phyloP scores from a whole-genome alignment of 2,113 vertebrate species.

The Sisor rabdophorus region DNA sequence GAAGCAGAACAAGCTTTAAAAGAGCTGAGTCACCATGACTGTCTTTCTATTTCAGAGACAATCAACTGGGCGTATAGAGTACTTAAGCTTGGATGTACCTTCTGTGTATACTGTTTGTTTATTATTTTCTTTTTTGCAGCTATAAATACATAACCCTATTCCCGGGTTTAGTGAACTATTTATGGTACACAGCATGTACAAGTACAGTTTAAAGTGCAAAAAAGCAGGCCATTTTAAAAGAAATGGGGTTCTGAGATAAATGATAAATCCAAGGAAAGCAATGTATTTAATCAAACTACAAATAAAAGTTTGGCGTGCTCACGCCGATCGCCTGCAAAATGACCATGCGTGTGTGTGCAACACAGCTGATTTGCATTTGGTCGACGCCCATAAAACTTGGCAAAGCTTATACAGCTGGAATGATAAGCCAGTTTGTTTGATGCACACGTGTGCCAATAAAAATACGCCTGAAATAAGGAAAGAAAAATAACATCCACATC shows the following conservation, averaged over 20 bases:
- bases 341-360: too few species aligned
- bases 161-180: neutral
- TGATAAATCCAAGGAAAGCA: neutral
- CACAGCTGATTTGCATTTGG: neutral
- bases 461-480: neutral
- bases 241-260: neutral
- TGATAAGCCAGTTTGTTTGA: neutral
- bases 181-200: constrained; percentile 15
- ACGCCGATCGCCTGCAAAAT: neutral
- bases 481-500: neutral
- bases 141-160: neutral
- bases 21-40: constrained; percentile 53
- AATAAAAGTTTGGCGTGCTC: too few species aligned
- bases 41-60: constrained; percentile 39
- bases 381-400: neutral
- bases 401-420: neutral
- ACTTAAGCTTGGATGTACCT: constrained; percentile 6
- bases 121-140: neutral
- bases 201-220: constrained; percentile 3
- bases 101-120: neutral
- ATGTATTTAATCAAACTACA: neutral
- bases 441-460: neutral
- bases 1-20: constrained; percentile 42
- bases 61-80: constrained; percentile 10
- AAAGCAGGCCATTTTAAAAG: neutral